These are phyloP conservation scores for Hirundichthys speculiger DNA, from an alignment of 2,113 vertebrate species.

Conservation along the genomic window DNA sequence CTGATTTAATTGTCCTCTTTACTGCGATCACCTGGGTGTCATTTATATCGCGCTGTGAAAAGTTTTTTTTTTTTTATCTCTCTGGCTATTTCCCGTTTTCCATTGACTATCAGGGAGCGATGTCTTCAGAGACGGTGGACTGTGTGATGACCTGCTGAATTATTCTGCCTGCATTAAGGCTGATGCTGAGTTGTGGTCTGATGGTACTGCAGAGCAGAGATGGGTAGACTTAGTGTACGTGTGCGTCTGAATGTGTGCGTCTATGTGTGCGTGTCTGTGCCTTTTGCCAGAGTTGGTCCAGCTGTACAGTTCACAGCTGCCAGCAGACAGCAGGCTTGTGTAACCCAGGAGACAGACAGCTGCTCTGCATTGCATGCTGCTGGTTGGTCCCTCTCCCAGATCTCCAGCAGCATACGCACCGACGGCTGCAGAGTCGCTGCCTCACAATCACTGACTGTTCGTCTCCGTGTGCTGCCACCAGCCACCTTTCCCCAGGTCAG, in stretches of 20 bases:
- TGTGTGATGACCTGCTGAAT: slow-evolving; percentile 30
- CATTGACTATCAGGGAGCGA: slow-evolving; percentile 25
- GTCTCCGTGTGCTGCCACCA: slow-evolving; percentile 29
- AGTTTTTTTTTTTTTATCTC: slow-evolving; percentile 50
- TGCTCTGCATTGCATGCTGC: slow-evolving; percentile 74
- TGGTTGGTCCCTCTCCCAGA: slow-evolving; percentile 56
- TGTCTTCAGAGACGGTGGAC: slow-evolving; percentile 26
- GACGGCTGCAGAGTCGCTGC: slow-evolving; percentile 22
- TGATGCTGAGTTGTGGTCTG: slow-evolving; percentile 36
- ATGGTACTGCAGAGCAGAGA: slow-evolving; percentile 39
- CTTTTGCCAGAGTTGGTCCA: slow-evolving; percentile 39
- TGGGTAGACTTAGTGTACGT: slow-evolving; percentile 18
- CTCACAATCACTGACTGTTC: slow-evolving; percentile 4
- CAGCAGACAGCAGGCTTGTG: slow-evolving; percentile 69
- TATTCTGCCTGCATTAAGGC: slow-evolving; percentile 26
- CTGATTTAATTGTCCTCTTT: slow-evolving; percentile 47
- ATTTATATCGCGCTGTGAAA: slow-evolving; percentile 68
- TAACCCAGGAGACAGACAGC: slow-evolving; percentile 76
- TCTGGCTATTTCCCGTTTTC: slow-evolving; percentile 37
- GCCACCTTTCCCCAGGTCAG: slow-evolving; percentile 20
- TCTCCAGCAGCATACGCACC: slow-evolving; percentile 28
- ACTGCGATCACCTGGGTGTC: slow-evolving; percentile 58
- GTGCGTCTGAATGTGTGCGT: background rate
- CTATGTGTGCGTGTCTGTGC: slow-evolving; percentile 21
- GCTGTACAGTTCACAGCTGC: slow-evolving; percentile 62